Base-by-base conservation (phyloP, 2,797 vertebrate species). In the Coreius guichenoti region DNA sequence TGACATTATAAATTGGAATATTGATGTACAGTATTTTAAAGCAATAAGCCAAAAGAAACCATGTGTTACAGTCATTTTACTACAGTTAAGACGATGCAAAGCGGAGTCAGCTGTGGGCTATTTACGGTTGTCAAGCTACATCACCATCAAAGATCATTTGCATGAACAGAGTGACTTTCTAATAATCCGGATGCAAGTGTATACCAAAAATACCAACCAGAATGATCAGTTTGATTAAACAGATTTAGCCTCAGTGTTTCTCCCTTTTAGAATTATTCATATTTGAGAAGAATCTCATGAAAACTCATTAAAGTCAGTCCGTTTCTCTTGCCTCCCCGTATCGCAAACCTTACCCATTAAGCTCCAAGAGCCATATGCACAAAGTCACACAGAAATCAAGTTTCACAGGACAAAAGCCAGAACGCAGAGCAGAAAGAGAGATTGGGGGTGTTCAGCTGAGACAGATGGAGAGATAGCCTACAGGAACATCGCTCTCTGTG, bases 391-490 rank as follows among this genome's bases (percentile, higher is more conserved):
- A 89, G 79, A 87, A 89, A 31, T 5, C 61, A 86, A 90, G 90
- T 86, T 81, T 90, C 87, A 81, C n/a, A 90, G 91, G 93, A 93
- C 90, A 86, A 75, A 82, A 90, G 88, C 61, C 13, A 90, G 23
- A 33, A 39, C 63, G 49, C 68, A 84, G 82, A 68, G 13, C 31
- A 86, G 85, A 61, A 29, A 82, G 74, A 88, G 84, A 87, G 81
- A 91, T 74, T 75, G 84, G 73, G 63, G 73, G 84, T 72, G 86
- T 61, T 77, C 8, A 49, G 75, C 85, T 76, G 89, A 82, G 91
- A 92, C 94, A 95, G 94, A 95, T 95, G 94, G 94, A 94, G 91
- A 88, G 90, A 90, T 89, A 86, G 92, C 92, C 93, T 75, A 90
- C 86, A 83, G 93, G 91, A 92, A 75, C 92, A 92, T 90, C 77